Percentiles rank a stretch among this genome's conserved stretches.
These are phyloP conservation scores for Sebastolobus alascanus DNA, from an alignment of 2,797 vertebrate genomes.

Conservation along the genomic window DNA sequence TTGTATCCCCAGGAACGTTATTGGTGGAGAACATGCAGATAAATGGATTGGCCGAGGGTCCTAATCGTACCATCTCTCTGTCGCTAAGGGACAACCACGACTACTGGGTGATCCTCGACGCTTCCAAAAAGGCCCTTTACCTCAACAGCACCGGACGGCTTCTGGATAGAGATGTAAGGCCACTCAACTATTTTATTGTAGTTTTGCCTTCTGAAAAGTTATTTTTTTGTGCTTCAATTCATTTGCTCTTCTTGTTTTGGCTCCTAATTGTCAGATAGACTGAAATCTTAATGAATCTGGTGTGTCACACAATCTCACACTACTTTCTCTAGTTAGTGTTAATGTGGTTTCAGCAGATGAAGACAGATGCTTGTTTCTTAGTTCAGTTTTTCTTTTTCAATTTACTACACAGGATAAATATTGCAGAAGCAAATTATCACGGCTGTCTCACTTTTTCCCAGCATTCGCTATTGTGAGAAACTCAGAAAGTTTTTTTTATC, in stretches of 20 bases:
- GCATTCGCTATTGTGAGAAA: constrained; percentile 8
- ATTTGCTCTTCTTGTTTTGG: background rate
- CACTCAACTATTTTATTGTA: background rate
- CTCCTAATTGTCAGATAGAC: background rate
- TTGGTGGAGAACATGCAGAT: constrained; percentile 95
- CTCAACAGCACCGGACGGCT: constrained; percentile 93
- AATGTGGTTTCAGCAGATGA: background rate
- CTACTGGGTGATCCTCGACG: constrained; percentile 93
- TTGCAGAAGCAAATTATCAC: background rate
- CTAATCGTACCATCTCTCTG: constrained; percentile 90
- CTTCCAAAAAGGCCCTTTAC: constrained; percentile 90
- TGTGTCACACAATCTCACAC: background rate
- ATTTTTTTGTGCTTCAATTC: background rate
- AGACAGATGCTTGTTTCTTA: background rate
- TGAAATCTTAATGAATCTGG: background rate
- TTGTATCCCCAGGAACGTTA: constrained; percentile 86
- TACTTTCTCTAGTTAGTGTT: background rate
- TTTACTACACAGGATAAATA: background rate
- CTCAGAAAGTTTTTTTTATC: background rate
- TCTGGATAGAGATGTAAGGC: constrained; percentile 92
- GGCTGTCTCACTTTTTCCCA: constrained; percentile 4
- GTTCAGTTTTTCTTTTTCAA: background rate
- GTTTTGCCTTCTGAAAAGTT: background rate
- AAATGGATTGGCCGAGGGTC: constrained; percentile 90
- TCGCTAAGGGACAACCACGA: constrained; percentile 90